These are phyloP conservation scores for Drosophila quadrilineata DNA, from an alignment of 1,140 invertebrate species.

Conservation along the genomic window DNA sequence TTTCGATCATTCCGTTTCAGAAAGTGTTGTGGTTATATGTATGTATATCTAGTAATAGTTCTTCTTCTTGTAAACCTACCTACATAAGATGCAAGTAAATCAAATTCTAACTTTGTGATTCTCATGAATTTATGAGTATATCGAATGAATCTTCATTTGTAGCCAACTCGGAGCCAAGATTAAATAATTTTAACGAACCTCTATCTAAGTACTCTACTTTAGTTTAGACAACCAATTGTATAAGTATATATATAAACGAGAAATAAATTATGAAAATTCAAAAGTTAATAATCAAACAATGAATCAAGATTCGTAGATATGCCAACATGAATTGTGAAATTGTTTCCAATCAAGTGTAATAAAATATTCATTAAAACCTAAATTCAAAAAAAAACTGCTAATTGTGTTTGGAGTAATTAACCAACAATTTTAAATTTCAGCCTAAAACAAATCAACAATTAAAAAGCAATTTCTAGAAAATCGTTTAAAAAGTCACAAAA, in stretches of 20 bases:
- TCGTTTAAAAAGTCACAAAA: slow-evolving; percentile 21
- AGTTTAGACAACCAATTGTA: slow-evolving; percentile 56
- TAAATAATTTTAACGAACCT: too few relatives aligned
- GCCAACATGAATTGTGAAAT: slow-evolving; percentile 29
- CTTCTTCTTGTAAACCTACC: slow-evolving; percentile 28
- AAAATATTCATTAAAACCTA: slow-evolving; percentile 4
- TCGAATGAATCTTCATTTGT: slow-evolving; percentile 46
- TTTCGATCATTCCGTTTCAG: too few relatives aligned
- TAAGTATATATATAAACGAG: slow-evolving; percentile 42
- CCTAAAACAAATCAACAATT: slow-evolving; percentile 24
- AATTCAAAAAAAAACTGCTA: not conserved
- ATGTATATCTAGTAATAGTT: slow-evolving; percentile 45
- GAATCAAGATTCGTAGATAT: slow-evolving; percentile 28
- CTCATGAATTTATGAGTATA: slow-evolving; percentile 70
- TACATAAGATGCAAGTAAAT: slow-evolving; percentile 31
- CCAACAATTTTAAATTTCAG: not conserved
- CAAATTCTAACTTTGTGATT: slow-evolving; percentile 77
- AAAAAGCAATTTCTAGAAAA: slow-evolving; percentile 52
- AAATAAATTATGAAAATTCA: slow-evolving; percentile 4
- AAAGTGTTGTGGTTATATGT: slow-evolving; percentile 59
- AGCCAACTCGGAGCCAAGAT: too few relatives aligned
- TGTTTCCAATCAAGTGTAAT: slow-evolving; percentile 22
- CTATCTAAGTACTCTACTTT: too few relatives aligned
- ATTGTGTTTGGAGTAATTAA: not conserved
- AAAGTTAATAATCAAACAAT: slow-evolving; percentile 10